These are phyloP conservation scores for Leptestheria dahalacensis DNA, from an alignment of 1,140 invertebrate species.

Conservation along the genomic window DNA sequence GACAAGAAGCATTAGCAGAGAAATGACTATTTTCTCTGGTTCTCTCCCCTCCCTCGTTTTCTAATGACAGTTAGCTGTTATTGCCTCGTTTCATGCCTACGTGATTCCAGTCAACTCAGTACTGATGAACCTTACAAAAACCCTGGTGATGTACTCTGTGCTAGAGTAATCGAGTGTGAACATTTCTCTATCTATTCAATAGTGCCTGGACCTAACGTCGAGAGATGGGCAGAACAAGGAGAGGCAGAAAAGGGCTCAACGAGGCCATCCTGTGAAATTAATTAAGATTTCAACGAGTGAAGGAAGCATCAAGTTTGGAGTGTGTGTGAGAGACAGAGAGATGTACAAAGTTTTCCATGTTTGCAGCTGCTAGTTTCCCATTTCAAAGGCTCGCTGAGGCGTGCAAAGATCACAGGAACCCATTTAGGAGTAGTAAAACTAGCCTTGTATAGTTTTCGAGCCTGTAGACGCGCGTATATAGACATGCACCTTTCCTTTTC, in stretches of 20 bases:
- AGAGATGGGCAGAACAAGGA: not conserved
- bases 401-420: not conserved
- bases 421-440: not conserved
- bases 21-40: not conserved
- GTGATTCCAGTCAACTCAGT: not conserved
- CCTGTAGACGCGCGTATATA: not conserved
- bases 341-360: not conserved
- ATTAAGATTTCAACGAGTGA: not conserved
- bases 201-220: not conserved
- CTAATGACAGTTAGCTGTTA: not conserved
- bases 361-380: not conserved
- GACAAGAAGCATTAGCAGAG: not conserved
- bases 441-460: not conserved
- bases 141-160: no score
- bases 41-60: not conserved
- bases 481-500: not conserved
- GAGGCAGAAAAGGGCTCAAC: not conserved
- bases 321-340: not conserved
- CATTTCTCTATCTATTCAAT: no score
- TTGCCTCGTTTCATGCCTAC: not conserved
- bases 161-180: no score
- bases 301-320: not conserved
- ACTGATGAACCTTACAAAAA: no score
- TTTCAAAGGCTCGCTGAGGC: not conserved
- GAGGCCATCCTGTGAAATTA: not conserved